Conservation (phyloP, 2,797 vertebrate species). For the Vespertilio murinus region DNA sequence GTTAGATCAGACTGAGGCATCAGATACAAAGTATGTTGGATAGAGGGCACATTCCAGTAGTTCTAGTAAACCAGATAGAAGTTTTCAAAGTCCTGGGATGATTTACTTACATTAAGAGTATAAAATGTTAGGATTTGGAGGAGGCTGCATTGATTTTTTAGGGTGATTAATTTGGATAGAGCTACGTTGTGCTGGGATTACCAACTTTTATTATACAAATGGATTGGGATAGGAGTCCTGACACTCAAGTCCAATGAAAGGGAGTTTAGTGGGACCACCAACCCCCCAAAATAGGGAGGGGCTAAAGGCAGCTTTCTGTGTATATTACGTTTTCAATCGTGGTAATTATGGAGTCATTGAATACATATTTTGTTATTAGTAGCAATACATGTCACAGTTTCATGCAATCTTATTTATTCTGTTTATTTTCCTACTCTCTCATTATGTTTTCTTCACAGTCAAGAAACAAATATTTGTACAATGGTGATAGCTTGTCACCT, state of each 20-base stretch:
- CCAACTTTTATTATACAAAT: not conserved
- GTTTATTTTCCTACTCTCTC: not conserved
- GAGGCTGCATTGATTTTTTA: not conserved
- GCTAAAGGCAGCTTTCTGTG: not conserved
- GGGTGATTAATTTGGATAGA: not conserved
- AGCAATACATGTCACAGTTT: not conserved
- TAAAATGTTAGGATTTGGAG: not conserved
- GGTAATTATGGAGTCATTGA: not conserved
- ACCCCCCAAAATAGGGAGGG: fast-evolving
- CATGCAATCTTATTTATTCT: constrained; percentile 50
- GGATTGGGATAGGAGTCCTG: not conserved
- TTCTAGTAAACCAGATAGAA: not conserved
- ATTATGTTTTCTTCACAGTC: constrained; percentile 31
- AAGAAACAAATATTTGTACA: constrained; percentile 39
- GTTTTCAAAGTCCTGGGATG: not conserved
- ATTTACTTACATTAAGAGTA: not conserved
- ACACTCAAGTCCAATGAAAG: not conserved
- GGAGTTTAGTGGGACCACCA: not conserved
- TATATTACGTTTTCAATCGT: constrained; percentile 48
- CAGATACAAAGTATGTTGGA: not conserved
- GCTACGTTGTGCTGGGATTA: not conserved
- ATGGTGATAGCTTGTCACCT: not conserved
- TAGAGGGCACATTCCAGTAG: not conserved
- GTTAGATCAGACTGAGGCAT: not conserved
- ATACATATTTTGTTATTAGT: constrained; percentile 3